Conservation (phyloP, 2,113 vertebrate species). For the Cryptoleucopteryx plumbea region DNA sequence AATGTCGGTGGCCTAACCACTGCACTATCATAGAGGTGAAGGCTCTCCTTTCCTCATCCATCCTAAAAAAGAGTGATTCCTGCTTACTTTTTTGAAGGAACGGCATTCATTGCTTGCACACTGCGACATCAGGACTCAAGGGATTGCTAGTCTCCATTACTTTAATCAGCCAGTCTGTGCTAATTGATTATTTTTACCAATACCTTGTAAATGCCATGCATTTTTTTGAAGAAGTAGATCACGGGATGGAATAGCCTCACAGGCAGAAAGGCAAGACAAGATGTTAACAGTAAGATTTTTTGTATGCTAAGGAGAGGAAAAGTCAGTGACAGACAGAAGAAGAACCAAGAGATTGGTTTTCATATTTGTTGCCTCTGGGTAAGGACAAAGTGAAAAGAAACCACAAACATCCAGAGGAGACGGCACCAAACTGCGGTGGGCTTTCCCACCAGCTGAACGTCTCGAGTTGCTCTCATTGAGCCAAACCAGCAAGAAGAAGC, state of each 20-base stretch:
- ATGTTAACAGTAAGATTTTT: background rate
- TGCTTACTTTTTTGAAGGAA: background rate
- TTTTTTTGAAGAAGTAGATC: background rate
- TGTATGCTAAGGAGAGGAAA: background rate
- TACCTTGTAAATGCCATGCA: background rate
- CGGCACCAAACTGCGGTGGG: background rate
- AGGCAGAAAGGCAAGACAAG: background rate
- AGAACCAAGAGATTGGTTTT: background rate
- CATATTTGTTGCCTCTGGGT: background rate
- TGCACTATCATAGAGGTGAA: background rate
- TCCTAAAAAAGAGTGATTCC: background rate
- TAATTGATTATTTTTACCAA: background rate
- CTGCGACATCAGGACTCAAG: background rate
- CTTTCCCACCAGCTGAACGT: background rate
- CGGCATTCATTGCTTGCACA: background rate
- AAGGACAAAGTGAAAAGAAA: background rate
- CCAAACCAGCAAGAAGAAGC: background rate
- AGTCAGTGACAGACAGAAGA: background rate
- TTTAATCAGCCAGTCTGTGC: background rate
- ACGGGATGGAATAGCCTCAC: background rate
- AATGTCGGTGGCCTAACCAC: background rate
- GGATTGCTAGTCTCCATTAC: background rate
- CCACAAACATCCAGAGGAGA: background rate
- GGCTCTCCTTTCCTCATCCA: background rate
- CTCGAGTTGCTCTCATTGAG: background rate